Evolutionary conservation across 1,140 invertebrate genomes (phyloP), one percentile per base, ranked within the genome.

Genomic region (Eumaeus atala): DNA sequence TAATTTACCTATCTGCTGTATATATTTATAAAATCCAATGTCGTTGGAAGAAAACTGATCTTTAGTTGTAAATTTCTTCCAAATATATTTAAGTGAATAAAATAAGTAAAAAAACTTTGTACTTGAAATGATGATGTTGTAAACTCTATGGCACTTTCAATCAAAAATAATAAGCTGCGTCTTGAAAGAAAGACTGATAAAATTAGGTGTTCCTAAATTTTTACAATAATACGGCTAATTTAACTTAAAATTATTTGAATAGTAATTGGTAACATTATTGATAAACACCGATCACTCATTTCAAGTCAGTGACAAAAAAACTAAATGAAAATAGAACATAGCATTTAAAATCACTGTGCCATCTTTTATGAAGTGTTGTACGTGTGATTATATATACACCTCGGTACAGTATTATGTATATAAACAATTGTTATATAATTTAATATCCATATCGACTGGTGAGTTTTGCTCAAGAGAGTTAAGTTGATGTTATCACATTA

Each of bases 1-100:
- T 75, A 74, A 74, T 66, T 64, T 62, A 66, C 58, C 72, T 74
- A 72, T 67, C 67, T 72, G 62, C 64, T 82, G 81, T 82, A 84
- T 70, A 82, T 82, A 82, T 71, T 66, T 66, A 67, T 61, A 51
- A 51, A 55, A 55, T 52, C 38, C 51, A 36, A 28, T 40, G 36
- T 36, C 21, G 38, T 10, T 34, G 49, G 36, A 50, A 34, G 28
- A 38, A 21, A 51, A 21, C 35, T 42, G 51, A 33, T 53, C 36
- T 37, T 37, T 37, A 42, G 51, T 40, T n/a, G 36, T 38, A 52
- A n/a, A 21, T 17, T 52, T 42, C 51, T 53, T 53, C 51, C 51
- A 53, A 21, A 14, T 52, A 52, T 40, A 12, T 21, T 52, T 40
- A 42, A 38, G 51, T 14, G 18, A 12, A 12, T 28, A 28, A 28